Conservation (phyloP, 2,888 invertebrate species). For the Steinernema scapterisci region DNA sequence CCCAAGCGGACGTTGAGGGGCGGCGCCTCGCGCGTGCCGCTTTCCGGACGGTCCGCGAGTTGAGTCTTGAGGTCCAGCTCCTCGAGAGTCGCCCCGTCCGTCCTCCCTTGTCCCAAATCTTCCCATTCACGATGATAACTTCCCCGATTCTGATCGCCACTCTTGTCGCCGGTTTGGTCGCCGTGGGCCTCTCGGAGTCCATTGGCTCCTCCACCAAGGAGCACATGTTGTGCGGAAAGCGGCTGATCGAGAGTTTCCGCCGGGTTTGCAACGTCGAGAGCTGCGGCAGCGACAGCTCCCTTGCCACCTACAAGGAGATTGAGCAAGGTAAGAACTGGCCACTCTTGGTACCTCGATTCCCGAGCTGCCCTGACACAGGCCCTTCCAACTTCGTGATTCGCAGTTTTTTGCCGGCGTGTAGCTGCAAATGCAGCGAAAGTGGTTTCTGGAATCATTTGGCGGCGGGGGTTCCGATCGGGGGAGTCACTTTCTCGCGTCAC, state of each 20-base stretch:
- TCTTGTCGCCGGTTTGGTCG: neutral
- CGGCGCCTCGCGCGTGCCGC: constrained; percentile 15
- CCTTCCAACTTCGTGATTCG: too few species aligned
- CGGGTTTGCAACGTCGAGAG: constrained; percentile 21
- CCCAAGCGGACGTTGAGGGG: constrained; percentile 1
- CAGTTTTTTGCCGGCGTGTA: too few species aligned
- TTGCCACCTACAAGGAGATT: constrained; percentile 12
- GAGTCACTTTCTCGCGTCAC: too few species aligned
- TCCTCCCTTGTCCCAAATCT: neutral
- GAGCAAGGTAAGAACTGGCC: constrained; percentile 18
- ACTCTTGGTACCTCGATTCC: too few species aligned
- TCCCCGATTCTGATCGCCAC: constrained; percentile 2
- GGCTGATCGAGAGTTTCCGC: constrained; percentile 15
- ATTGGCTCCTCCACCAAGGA: neutral
- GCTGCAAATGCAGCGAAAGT: too few species aligned
- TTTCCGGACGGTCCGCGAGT: neutral
- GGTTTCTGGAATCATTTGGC: too few species aligned
- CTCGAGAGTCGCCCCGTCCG: neutral
- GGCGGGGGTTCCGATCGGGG: too few species aligned
- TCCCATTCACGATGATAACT: neutral
- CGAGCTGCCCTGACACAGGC: too few species aligned
- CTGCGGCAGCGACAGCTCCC: constrained; percentile 17
- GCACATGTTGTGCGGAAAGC: constrained; percentile 23
- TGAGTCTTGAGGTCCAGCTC: neutral
- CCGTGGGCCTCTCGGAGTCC: neutral